A percentile compares a stretch with the other conserved stretches of the same genome.
Conservation (phyloP, 2,888 invertebrate genomes). For the Taenaris catops region DNA sequence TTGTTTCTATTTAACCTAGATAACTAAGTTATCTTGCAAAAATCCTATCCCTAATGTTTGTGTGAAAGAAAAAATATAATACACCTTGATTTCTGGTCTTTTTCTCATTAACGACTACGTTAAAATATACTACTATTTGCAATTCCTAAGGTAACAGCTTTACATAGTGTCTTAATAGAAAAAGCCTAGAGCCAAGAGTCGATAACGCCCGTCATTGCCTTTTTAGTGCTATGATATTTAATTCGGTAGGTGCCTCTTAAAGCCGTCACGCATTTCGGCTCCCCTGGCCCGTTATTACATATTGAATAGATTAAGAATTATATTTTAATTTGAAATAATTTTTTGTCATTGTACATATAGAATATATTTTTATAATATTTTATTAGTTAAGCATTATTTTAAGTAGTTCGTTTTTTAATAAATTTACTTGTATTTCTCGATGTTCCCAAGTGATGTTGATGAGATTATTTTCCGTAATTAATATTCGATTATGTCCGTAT, state of each 20-base stretch:
- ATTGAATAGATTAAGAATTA: conserved; percentile 25
- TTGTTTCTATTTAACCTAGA: too few relatives aligned
- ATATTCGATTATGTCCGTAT: conserved; percentile 9
- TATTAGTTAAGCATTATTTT: conserved; percentile 54
- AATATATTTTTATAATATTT: conserved; percentile 67
- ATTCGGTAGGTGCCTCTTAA: too few relatives aligned
- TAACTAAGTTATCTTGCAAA: too few relatives aligned
- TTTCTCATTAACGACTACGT: conserved; percentile 25
- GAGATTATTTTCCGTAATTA: conserved; percentile 29
- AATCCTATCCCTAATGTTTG: too few relatives aligned
- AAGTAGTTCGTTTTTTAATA: conserved; percentile 44
- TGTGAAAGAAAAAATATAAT: too few relatives aligned
- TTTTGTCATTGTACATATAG: conserved; percentile 71
- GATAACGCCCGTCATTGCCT: conserved; percentile 20
- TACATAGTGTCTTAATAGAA: conserved; percentile 18
- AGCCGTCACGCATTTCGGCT: conserved; percentile 43
- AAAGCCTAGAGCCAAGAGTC: conserved; percentile 23
- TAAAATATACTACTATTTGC: too few relatives aligned
- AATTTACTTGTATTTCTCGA: conserved; percentile 55
- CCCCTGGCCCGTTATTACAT: conserved; percentile 21
- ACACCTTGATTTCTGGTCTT: conserved; percentile 20
- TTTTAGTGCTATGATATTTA: conserved; percentile 23
- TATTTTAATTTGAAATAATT: conserved; percentile 47
- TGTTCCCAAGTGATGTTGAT: conserved; percentile 47
- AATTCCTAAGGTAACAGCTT: too few relatives aligned